A percentile compares a stretch with the other conserved stretches of the same genome.
Conservation (phyloP, 2,113 vertebrate species). For the Chaetorhynchus papuensis region DNA sequence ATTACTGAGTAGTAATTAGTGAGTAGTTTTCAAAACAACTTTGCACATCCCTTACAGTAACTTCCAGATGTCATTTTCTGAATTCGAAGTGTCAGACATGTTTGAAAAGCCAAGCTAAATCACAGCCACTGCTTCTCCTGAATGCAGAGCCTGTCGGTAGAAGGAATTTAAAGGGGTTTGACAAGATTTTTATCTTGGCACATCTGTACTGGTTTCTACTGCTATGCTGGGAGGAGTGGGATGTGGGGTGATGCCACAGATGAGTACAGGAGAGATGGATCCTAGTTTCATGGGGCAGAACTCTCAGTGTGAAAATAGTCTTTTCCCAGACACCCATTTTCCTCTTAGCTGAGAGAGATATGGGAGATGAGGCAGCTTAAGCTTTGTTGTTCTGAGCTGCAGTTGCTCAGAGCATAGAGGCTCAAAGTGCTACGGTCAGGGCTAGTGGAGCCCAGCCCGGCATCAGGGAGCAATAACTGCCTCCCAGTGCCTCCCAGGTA, state of each 20-base stretch:
- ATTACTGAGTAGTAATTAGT: neutral
- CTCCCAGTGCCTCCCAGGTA: neutral
- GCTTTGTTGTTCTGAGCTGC: neutral
- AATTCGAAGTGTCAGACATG: neutral
- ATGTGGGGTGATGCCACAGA: neutral
- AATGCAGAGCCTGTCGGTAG: neutral
- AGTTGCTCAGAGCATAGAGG: neutral
- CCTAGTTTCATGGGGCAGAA: accelerated
- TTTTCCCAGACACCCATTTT: neutral
- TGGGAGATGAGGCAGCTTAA: accelerated
- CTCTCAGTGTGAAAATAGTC: neutral
- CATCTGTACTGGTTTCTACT: neutral
- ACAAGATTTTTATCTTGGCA: neutral
- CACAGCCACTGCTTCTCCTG: neutral
- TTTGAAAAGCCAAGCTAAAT: neutral
- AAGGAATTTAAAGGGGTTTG: neutral
- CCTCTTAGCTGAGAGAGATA: neutral
- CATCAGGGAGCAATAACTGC: neutral
- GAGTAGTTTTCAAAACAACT: neutral
- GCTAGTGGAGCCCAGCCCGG: neutral
- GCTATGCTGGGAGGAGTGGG: neutral
- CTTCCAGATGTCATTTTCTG: neutral
- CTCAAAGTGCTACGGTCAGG: neutral
- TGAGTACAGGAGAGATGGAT: neutral
- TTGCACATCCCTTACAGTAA: neutral